Base-by-base conservation (phyloP, 2,797 vertebrate species). In the Sebastes matsubarae region DNA sequence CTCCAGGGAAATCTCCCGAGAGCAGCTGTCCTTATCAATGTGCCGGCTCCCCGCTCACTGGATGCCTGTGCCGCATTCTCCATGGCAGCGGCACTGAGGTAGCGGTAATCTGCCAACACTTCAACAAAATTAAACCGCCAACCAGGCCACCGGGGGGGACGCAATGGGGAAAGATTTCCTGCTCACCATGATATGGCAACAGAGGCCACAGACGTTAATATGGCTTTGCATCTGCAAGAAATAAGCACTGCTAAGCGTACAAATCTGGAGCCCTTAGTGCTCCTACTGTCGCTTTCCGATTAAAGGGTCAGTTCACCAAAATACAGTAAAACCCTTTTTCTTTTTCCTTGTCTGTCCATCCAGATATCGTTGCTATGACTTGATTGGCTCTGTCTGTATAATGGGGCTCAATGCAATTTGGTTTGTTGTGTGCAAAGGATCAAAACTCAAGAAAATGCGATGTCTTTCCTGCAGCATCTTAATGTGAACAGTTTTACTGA, bases 1-100 rank as follows among this genome's bases (percentile, higher is more conserved):
- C 96, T 95, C 95, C 69, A 66, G 95, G 95, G 95, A 97, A 97
- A 97, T 96, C 96, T 96, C 93, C 81, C 80, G 82, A 90, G 93
- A 92, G 74, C 93, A 95, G 89, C 92, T 94, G 92, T 94, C 93
- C 94, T 96, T 96, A 96, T 97, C 95, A 93, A 85, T 92, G 92
- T 82, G 90, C 87, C 81, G 79, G 68, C 84, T 89, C 89, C 84
- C 91, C 22, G 82, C 90, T 90, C 81, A 65, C 92, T 71, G 88
- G 86, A 86, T 87, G 83, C 88, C 91, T 65, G 79, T 81, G 89
- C 88, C 22, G 57, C 83, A 65, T 92, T 91, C 94, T 93, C 88
- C 93, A 95, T 95, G 94, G 96, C 95, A 96, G 94, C 87, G 66
- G 90, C 84, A 52, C 87, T 66, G 91, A 93, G 94, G 92, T 82